Base-by-base conservation (phyloP, 2,888 invertebrate genomes). In the Allygus modestus region DNA sequence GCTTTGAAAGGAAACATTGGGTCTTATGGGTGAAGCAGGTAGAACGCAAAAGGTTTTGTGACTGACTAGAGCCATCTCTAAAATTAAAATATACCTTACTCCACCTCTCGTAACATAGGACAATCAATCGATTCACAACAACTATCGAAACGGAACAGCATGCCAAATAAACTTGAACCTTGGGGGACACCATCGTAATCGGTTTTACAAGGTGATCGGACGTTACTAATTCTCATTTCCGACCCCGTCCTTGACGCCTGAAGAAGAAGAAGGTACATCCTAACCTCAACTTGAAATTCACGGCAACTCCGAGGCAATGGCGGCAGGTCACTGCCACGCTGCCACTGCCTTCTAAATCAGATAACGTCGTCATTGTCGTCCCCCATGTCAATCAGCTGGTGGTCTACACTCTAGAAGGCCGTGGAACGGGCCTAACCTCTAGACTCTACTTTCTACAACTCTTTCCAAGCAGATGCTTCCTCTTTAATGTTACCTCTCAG, bases 211-310 rank as follows among this genome's bases (percentile, higher is more conserved):
- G 65, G 65, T 65, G 31, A 65, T 65, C 28, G 28, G 31, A 20
- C 65, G 65, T 65, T 65, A 65, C 65, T 65, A 65, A 65, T 65
- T 54, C 28, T 65, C 28, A 65, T 65, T 65, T 31, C 65, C 65
- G 65, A 65, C 28, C 65, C 26, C 17, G 65, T 65, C 65, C 17
- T 15, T 26, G 20, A 2, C 58, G 20, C 0, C 2, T 5, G 58
- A 58, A 65, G 58, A 58, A 58, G 65, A 65, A 65, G 65, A 65
- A 65, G 65, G 65, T 65, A 31, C 28, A 65, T 65, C 65, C 65
- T 65, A 65, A 65, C 65, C 65, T 65, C 28, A 31, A 65, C 65
- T 65, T 65, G 65, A 15, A 65, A 65, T 65, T 65, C 65, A 65
- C 65, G 65, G 65, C 65, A 28, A 65, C 28, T 20, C 65, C 31